Evolutionary conservation across 2,888 invertebrate species (phyloP), one percentile per base, ranked within the genome.

Genomic region (Clitarchus hookeri): DNA sequence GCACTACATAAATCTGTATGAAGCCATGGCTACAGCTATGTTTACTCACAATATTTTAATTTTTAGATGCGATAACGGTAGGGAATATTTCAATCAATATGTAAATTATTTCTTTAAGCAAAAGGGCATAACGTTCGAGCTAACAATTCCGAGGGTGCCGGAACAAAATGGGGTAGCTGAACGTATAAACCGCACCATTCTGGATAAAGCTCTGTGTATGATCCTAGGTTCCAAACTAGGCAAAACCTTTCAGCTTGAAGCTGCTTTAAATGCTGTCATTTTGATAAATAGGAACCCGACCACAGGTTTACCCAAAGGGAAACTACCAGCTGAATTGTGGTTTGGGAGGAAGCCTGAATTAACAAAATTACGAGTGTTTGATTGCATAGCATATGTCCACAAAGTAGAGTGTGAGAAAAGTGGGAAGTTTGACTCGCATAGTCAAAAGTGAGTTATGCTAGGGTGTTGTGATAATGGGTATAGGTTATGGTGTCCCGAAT

Each of bases 11-110:
- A 65, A 23, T 11, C 16, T 65, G n/a, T 65, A 82, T 13, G 36
- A 82, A 36, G 82, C 36, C n/a, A 82, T 82, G 82, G 82, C 82
- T 82, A 36, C 82, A 82, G 27, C 36, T 82, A 27, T 36, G n/a
- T 82, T 82, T 23, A 12, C 0, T 4, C 27, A 27, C n/a, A 82
- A 82, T 6, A 82, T 4, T 27, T 82, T 0, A 0, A 19, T 0
- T 26, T 82, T 82, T 36, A 27, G 36, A 36, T 82, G 82, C 27
- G 82, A 27, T 44, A 82, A 26, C 27, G 27, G 36, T 23, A 27
- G 36, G 44, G 27, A 27, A 82, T 82, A 26, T 36, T 0, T 82
- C 9, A 82, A 36, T 27, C 82, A 82, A 8, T 36, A 11, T 26
- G 36, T 82, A 82, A 82, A 82, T 23, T 25, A 26, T 36, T 82